These are phyloP conservation scores for Elysia chlorotica DNA, from an alignment of 1,140 invertebrate species.

Conservation along the genomic window DNA sequence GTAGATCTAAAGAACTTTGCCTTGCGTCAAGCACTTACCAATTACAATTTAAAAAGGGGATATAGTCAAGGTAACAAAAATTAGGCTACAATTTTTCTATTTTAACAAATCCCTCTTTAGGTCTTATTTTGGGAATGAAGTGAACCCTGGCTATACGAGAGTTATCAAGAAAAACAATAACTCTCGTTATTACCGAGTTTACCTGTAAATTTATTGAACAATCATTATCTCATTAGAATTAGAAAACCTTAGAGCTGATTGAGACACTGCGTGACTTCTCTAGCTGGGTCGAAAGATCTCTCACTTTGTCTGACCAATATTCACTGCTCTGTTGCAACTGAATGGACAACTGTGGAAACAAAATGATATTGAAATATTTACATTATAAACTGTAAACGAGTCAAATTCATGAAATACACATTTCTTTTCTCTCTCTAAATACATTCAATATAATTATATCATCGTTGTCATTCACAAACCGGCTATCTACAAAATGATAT, in stretches of 20 bases:
- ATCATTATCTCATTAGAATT: not conserved
- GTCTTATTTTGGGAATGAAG: too few species aligned
- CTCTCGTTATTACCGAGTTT: not conserved
- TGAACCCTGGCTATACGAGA: not conserved
- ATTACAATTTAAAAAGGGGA: too few species aligned
- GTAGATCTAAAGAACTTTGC: too few species aligned
- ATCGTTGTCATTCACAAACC: too few species aligned
- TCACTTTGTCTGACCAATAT: slow-evolving; percentile 60
- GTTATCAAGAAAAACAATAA: not conserved
- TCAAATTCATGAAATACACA: not conserved
- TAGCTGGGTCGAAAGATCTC: slow-evolving; percentile 43
- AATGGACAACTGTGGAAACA: slow-evolving; percentile 51
- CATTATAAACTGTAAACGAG: not conserved
- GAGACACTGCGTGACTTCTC: slow-evolving; percentile 14
- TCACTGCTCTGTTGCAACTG: slow-evolving; percentile 60
- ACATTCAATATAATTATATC: not conserved
- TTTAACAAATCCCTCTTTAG: not conserved
- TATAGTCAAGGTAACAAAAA: not conserved
- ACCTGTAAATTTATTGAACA: not conserved
- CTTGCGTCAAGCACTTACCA: too few species aligned
- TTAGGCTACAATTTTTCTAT: not conserved
- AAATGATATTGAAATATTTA: not conserved
- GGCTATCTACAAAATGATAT: too few species aligned
- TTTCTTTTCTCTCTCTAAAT: not conserved
- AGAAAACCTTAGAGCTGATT: not conserved